Base-by-base conservation (phyloP, 2,888 invertebrate species). In the Oligia fasciuncula region DNA sequence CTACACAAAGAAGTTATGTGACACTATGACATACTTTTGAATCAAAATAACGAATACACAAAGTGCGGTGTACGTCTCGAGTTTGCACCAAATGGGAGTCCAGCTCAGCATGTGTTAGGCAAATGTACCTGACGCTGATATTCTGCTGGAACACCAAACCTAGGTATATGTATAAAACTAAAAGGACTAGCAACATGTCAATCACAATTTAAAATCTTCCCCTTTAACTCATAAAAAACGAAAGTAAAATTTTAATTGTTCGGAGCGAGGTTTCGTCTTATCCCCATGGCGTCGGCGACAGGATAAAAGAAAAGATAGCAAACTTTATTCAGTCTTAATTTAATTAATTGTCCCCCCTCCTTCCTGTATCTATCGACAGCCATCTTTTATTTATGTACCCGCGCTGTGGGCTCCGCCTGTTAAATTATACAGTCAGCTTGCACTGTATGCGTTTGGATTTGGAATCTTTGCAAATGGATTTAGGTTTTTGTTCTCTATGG, bases 281-380 rank as follows among this genome's bases (percentile, higher is more conserved):
- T 88, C 88, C 88, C 90, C 85, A 81, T 88, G 79, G 87, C 89
- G 86, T 85, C 13, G 69, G 63, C 82, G 80, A 63, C n/a, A 11
- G 88, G 90, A 92, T 91, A 90, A 93, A 93, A 93, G 91, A 91
- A 91, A 90, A 91, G 92, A 92, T 92, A 91, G 89, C 90, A 91
- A 93, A 93, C 91, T 94, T 93, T 91, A 93, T 92, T 91, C 93
- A 88, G 90, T 89, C 91, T 93, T 94, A 93, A 94, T 94, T 93
- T 92, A 94, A 94, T 94, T 94, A 94, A 93, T 94, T 91, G 91
- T 91, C 91, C 89, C 89, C 90, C 88, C 87, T 88, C 85, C 90
- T 90, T 91, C 90, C 91, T 89, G 90, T 88, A 87, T 90, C 88
- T 90, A 91, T 91, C 89, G 91, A 92, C 90, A 90, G 87, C 86